phyloP scores from a whole-genome alignment of 2,888 invertebrate species.

The Ophraella communa region DNA sequence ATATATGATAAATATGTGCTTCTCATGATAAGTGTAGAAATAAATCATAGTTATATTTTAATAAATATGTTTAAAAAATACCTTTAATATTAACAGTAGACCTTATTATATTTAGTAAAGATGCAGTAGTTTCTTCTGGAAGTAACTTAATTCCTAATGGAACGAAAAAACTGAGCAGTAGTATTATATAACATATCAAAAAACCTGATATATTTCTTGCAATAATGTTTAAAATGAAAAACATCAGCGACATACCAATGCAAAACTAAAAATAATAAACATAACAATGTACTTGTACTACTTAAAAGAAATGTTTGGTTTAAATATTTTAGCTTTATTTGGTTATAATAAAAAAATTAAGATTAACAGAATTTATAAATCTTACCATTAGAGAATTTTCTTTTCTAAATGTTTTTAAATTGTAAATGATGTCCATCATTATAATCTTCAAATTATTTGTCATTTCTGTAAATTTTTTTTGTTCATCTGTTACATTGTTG shows the following conservation, averaged over 20 bases:
- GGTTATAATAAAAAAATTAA: no score
- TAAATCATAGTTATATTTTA: background rate
- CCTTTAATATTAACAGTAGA: conserved; percentile 35
- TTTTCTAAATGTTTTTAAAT: conserved; percentile 50
- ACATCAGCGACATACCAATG: conserved; percentile 51
- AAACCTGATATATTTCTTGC: conserved; percentile 55
- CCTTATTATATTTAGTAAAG: conserved; percentile 40
- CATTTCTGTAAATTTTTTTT: conserved; percentile 41
- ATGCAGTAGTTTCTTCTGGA: conserved; percentile 45
- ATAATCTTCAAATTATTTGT: conserved; percentile 43
- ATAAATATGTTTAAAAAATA: conserved; percentile 20
- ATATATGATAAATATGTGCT: no score
- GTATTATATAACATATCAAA: conserved; percentile 48
- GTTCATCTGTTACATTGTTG: conserved; percentile 37
- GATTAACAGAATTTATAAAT: no score
- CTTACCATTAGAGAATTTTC: conserved; percentile 57
- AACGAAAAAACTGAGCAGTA: conserved; percentile 48
- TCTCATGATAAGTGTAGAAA: no score
- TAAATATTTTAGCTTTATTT: no score
- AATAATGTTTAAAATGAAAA: conserved; percentile 52
- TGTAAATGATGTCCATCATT: conserved; percentile 38
- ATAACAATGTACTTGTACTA: background rate
- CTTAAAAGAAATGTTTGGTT: background rate
- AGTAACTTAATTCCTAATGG: conserved; percentile 46
- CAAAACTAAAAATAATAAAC: conserved; percentile 55